These are phyloP conservation scores for Sphinx pinastri DNA, from an alignment of 2,888 invertebrate genomes.

Conservation along the genomic window DNA sequence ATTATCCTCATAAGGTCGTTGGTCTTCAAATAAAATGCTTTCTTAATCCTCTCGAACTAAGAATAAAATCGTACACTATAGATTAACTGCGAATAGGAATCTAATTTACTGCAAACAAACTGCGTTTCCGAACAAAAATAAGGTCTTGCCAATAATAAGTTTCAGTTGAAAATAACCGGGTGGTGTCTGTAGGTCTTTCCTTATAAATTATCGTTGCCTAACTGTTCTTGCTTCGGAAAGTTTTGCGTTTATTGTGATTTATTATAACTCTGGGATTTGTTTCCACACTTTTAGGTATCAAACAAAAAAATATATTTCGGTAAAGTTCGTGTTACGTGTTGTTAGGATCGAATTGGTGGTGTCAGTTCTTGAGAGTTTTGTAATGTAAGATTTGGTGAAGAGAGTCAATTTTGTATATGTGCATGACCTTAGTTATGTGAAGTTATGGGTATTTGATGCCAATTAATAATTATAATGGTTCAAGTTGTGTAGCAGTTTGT, in stretches of 20 bases:
- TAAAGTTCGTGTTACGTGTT: background rate
- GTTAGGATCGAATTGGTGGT: background rate
- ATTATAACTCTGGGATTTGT: slow-evolving; percentile 25
- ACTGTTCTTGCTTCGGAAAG: slow-evolving; percentile 29
- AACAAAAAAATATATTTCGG: background rate
- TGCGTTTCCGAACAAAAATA: slow-evolving; percentile 37
- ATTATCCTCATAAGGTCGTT: too few relatives aligned
- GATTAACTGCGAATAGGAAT: slow-evolving; percentile 27
- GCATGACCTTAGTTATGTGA: too few relatives aligned
- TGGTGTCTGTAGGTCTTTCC: slow-evolving; percentile 33
- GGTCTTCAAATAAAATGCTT: background rate
- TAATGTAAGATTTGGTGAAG: background rate
- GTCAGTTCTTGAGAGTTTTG: background rate
- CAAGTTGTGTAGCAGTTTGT: too few relatives aligned
- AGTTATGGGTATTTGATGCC: too few relatives aligned
- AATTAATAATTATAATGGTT: too few relatives aligned
- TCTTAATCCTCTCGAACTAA: background rate
- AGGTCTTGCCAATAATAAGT: slow-evolving; percentile 41
- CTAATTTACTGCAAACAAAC: slow-evolving; percentile 42
- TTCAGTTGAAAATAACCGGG: slow-evolving; percentile 31
- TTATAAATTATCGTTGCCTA: slow-evolving; percentile 35
- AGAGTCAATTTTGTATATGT: too few relatives aligned
- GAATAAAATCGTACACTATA: slow-evolving; percentile 9
- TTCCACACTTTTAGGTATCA: slow-evolving; percentile 4
- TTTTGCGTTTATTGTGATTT: slow-evolving; percentile 34